These are phyloP conservation scores for Sebastes kiyomatsui DNA, from an alignment of 2,797 vertebrate genomes.

Conservation along the genomic window DNA sequence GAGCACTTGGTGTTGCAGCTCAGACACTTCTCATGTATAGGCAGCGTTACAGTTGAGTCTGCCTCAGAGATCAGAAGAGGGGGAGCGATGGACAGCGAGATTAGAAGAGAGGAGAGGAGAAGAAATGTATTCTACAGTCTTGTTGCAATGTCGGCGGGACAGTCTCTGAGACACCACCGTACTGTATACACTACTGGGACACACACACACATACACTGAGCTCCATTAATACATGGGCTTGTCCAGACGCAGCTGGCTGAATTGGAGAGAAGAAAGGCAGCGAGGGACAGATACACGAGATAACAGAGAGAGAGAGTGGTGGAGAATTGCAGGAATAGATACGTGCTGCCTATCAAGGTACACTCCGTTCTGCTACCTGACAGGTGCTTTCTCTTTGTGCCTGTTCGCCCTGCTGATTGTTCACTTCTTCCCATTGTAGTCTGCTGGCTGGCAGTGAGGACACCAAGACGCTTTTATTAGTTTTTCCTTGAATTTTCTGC, in stretches of 20 bases:
- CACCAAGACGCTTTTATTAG: not conserved
- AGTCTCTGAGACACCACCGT: not conserved
- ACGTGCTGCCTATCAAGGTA: constrained; percentile 8
- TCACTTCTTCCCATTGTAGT: not conserved
- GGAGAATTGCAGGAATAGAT: constrained; percentile 12
- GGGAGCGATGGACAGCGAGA: not conserved
- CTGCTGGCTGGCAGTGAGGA: not conserved
- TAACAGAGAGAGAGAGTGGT: constrained; percentile 10
- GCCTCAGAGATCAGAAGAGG: constrained; percentile 15
- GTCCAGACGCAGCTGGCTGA: constrained; percentile 20
- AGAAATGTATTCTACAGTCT: not conserved
- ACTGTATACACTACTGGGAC: not conserved
- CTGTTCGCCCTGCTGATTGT: not conserved
- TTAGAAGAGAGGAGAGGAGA: constrained; percentile 1
- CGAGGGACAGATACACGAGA: not conserved
- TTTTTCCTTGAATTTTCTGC: not conserved
- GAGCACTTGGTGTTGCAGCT: not conserved
- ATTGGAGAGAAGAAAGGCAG: constrained; percentile 1
- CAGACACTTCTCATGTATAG: not conserved
- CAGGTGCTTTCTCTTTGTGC: constrained; percentile 29
- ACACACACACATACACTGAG: not conserved
- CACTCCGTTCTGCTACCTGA: constrained; percentile 11
- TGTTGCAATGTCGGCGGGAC: constrained; percentile 22
- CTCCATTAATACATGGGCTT: constrained; percentile 12
- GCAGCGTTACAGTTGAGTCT: not conserved